Evolutionary conservation across 2,113 vertebrate species (phyloP), one percentile per base, ranked within the genome.

Genomic region (Lucifuga dentata): DNA sequence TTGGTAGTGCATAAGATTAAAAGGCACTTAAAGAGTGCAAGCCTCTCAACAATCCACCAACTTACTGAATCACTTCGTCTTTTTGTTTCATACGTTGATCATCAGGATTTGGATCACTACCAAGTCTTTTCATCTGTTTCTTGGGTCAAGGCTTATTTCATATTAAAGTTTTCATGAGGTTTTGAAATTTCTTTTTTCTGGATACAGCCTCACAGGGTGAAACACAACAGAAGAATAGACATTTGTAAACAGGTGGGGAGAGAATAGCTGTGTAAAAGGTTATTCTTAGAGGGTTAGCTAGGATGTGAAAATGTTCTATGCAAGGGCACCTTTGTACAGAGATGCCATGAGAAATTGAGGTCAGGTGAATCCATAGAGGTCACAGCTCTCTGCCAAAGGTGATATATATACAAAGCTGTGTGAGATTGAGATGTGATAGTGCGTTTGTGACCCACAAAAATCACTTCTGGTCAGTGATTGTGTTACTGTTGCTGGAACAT

Each of bases 381-480:
- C 36, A 29, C 32, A n/a, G 53, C 36, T 50, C 26, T 68, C 26
- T 63, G 8, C 15, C 44, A 19, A 50, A 0, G 45, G 6, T 41
- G 17, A 67, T 29, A 2, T 50, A 36, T 35, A 48, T 29, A 7
- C 26, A 68, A 39, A 55, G 50, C 1, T 32, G 23, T 55, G 19
- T 40, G 26, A 40, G 13, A 40, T 19, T n/a, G n/a, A n/a, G 36
- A 21, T 19, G n/a, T 41, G 24, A 26, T 10, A 12, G 2, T 41
- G 60, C 35, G 68, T 58, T 67, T 35, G 13, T 61, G 21, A 43
- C 44, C 57, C 65, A 15, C 59, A 44, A 43, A 17, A 9, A 68
- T 81, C 66, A 66, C 45, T 73, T 41, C 17, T 59, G 52, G 53
- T 26, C 17, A 43, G 44, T 76, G 61, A 81, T 78, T 59, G 49